Evolutionary conservation across 2,888 invertebrate species (phyloP), one percentile per base, ranked within the genome.

Genomic region (Plebejus argus): DNA sequence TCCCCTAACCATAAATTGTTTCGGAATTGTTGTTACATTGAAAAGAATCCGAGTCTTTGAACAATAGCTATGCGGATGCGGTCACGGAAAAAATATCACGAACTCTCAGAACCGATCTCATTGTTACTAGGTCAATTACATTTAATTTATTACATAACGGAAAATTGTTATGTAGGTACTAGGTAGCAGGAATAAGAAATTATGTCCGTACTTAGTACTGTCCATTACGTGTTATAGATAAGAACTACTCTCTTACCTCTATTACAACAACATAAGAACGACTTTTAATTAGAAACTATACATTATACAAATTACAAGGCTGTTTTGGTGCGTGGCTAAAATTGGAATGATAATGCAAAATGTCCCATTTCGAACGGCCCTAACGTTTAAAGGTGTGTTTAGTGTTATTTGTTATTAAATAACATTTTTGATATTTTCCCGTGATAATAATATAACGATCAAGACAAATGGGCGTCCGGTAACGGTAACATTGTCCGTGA

Each of bases 1-100:
- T 74, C 74, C 49, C 53, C 28, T 56, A 56, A 56, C 18, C 74
- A 74, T 66, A 66, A 66, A 66, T 66, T 66, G 28, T 33, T 66
- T 66, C 20, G 28, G 28, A 66, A 66, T 20, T 12, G 39, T 72
- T 72, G 45, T 39, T 71, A 39, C 35, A 23, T 72, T 72, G 20
- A 72, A 53, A 71, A 18, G 53, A 72, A 20, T 39, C 71, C 58
- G 61, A 61, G 20, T 61, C 66, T 66, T 66, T 66, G 28, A 74
- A 74, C 74, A 74, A 74, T 74, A 49, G 74, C 18, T 23, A 84
- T 76, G 80, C 85, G 86, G 86, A 86, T 83, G 78, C 83, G 83
- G 85, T 84, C 82, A 85, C 84, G 81, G 80, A 79, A 72, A 72
- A 45, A 39, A 39, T 5, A 45, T 72, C 72, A 53, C 74, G 18